Evolutionary conservation across 2,113 vertebrate species (phyloP).

Genomic region (Hydrochoerus hydrochaeris): DNA sequence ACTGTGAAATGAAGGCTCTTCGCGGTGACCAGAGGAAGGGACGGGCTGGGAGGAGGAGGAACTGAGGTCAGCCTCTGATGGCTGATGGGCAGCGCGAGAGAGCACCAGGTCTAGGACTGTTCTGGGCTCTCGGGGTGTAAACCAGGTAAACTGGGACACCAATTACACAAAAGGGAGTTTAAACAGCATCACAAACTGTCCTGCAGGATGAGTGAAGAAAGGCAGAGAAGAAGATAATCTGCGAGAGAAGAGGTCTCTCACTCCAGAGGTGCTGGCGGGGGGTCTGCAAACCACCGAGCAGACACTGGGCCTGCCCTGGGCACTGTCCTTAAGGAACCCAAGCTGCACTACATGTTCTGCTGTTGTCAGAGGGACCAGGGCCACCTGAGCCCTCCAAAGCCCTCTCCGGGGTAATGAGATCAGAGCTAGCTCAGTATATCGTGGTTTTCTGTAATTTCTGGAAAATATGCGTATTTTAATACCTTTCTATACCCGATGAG

Average conservation of each 20-base stretch:
- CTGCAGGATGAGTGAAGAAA: background rate
- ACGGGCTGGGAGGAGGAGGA: background rate
- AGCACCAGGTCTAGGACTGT: background rate
- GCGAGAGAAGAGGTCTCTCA: background rate
- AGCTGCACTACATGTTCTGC: background rate
- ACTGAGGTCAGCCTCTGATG: background rate
- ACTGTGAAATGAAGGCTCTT: background rate
- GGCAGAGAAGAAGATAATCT: background rate
- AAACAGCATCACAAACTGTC: background rate
- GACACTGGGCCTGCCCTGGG: background rate
- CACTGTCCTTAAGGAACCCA: background rate
- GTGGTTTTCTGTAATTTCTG: background rate
- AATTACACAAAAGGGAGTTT: background rate
- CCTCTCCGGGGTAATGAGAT: background rate
- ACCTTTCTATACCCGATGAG: background rate
- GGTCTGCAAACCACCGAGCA: background rate
- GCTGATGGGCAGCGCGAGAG: background rate
- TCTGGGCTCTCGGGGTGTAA: background rate
- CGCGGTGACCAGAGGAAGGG: background rate
- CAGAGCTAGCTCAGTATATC: background rate
- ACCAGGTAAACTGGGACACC: background rate
- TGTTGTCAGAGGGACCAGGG: background rate
- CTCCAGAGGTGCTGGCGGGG: background rate
- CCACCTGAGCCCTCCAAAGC: background rate
- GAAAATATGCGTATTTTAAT: background rate